Evolutionary conservation across 1,140 invertebrate genomes (phyloP).

Genomic region (Pseudomyrmex pallidus): DNA sequence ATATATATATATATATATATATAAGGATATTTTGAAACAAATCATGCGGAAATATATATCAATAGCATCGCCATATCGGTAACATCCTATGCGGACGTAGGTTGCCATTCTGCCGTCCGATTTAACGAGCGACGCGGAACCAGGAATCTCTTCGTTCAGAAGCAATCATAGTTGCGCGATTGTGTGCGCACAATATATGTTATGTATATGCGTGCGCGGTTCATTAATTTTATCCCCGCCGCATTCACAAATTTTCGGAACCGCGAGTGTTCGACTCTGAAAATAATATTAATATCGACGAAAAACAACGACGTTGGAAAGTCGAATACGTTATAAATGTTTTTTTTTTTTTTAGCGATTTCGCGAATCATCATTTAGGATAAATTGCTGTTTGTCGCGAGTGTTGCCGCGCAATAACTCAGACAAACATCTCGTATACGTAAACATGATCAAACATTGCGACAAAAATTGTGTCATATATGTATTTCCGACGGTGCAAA

Average conservation of each 20-base stretch:
- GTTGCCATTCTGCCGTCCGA: constrained; percentile 32
- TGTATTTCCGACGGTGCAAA: neutral
- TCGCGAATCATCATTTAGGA: constrained; percentile 8
- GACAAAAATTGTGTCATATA: neutral
- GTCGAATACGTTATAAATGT: constrained; percentile 26
- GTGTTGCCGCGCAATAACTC: constrained; percentile 20
- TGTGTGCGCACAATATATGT: neutral
- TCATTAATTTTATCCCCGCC: neutral
- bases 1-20: too few relatives aligned
- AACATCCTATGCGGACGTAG: constrained; percentile 20
- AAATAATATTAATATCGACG: neutral
- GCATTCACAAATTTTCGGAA: constrained; percentile 8
- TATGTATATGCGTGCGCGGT: neutral
- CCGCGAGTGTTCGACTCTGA: neutral
- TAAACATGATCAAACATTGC: neutral
- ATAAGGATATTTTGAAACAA: neutral
- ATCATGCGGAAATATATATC: neutral
- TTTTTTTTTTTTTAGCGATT: constrained; percentile 18
- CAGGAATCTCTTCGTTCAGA: constrained; percentile 34
- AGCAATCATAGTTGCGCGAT: constrained; percentile 14
- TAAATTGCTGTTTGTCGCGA: constrained; percentile 18
- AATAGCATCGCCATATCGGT: constrained; percentile 1
- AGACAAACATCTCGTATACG: neutral
- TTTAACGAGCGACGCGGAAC: constrained; percentile 39
- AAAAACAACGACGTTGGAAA: neutral